phyloP scores from a whole-genome alignment of 1,140 invertebrate species.

The Bombus affinis region DNA sequence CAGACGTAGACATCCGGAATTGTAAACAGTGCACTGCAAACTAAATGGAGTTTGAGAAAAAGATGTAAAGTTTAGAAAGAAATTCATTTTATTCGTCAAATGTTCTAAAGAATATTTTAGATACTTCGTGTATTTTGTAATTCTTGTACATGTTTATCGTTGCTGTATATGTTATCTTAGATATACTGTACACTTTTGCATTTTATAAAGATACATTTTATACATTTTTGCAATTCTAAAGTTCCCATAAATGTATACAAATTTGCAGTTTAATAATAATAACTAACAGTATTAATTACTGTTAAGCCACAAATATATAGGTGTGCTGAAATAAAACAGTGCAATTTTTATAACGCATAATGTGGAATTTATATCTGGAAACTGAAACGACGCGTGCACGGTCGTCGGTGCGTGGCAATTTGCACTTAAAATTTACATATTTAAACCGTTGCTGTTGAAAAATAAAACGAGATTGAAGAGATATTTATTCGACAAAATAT shows the following conservation, averaged over 20 bases:
- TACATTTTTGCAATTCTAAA: neutral
- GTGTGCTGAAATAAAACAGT: neutral
- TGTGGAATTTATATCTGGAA: neutral
- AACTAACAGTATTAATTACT: neutral
- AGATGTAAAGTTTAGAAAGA: too few species aligned
- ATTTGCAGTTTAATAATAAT: neutral
- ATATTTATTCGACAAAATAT: neutral
- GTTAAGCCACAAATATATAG: neutral
- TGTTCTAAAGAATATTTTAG: too few species aligned
- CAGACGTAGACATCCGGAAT: too few species aligned
- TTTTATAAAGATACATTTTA: neutral
- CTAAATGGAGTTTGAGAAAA: too few species aligned
- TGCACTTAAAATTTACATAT: neutral
- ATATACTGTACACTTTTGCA: too few species aligned
- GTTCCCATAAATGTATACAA: neutral
- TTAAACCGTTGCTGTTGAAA: neutral
- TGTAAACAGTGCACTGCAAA: too few species aligned
- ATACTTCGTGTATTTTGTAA: too few species aligned
- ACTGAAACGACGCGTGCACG: neutral
- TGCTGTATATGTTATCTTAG: too few species aligned
- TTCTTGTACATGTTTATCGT: too few species aligned
- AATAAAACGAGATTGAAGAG: neutral
- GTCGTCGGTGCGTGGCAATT: neutral
- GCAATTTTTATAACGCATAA: neutral
- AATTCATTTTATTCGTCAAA: too few species aligned